Conservation (phyloP, 2,888 invertebrate genomes). For the Lypha dubia region DNA sequence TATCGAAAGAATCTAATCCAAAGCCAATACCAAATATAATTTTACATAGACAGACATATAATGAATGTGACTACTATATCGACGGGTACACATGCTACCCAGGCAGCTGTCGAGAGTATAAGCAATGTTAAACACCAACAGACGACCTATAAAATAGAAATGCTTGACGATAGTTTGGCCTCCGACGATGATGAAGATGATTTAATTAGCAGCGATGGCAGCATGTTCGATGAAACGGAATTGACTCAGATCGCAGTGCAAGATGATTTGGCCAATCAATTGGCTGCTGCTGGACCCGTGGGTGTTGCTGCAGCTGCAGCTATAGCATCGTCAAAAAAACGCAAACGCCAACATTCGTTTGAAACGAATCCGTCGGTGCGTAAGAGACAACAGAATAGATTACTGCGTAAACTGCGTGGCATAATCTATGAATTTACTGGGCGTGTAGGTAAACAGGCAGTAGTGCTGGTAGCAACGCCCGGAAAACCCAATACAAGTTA, state of each 20-base stretch:
- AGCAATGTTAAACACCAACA: slow-evolving; percentile 76
- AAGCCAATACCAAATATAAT: slow-evolving; percentile 64
- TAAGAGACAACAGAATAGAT: slow-evolving; percentile 96
- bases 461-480: slow-evolving; percentile 97
- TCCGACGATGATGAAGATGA: slow-evolving; percentile 94
- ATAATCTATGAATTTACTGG: slow-evolving; percentile 99
- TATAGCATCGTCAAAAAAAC: slow-evolving; percentile 96
- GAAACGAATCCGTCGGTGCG: slow-evolving; percentile 98
- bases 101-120: slow-evolving; percentile 67
- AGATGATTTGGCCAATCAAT: slow-evolving; percentile 97
- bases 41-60: slow-evolving; percentile 46
- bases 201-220: slow-evolving; percentile 91
- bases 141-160: slow-evolving; percentile 88
- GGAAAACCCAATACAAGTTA: slow-evolving; percentile 98
- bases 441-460: slow-evolving; percentile 97
- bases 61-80: slow-evolving; percentile 83
- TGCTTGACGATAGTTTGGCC: slow-evolving; percentile 87
- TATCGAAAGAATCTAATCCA: slow-evolving; percentile 19
- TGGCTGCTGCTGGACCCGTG: slow-evolving; percentile 97
- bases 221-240: slow-evolving; percentile 92
- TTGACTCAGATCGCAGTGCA: slow-evolving; percentile 87
- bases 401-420: slow-evolving; percentile 93
- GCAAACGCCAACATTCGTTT: slow-evolving; percentile 97
- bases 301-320: slow-evolving; percentile 98
- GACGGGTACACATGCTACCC: slow-evolving; percentile 76